A percentile compares a stretch with the other conserved stretches of the same genome.
These are phyloP conservation scores for Crossocerus cetratus DNA, from an alignment of 2,888 invertebrate species.

Conservation along the genomic window DNA sequence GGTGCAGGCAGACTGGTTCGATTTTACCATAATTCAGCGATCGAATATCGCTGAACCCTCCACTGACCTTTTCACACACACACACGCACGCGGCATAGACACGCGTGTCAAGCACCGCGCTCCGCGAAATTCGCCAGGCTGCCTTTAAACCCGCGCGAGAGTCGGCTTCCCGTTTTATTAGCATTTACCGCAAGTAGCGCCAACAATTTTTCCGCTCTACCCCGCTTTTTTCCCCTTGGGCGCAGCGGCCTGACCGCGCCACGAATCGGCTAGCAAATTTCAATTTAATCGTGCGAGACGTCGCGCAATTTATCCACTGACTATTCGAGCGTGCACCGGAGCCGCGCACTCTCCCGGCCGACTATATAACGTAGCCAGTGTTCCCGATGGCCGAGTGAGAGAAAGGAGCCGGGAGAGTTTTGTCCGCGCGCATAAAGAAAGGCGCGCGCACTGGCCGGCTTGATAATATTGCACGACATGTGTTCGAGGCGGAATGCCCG, in stretches of 20 bases:
- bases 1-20: conserved; percentile 43
- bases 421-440: conserved; percentile 32
- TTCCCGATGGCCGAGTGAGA: no score
- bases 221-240: no score
- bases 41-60: conserved; percentile 49
- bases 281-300: not conserved
- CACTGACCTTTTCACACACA: conserved; percentile 43
- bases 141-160: conserved; percentile 28
- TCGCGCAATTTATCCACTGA: no score
- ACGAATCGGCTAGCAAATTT: conserved; percentile 14
- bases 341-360: no score
- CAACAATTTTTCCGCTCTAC: conserved; percentile 3
- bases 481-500: conserved; percentile 46
- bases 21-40: conserved; percentile 55
- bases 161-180: conserved; percentile 22
- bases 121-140: conserved; percentile 35
- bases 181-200: not conserved
- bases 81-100: conserved; percentile 39
- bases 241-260: no score
- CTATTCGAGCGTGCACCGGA: no score
- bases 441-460: conserved; percentile 42
- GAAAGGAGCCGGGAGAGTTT: no score
- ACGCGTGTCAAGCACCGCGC: conserved; percentile 13
- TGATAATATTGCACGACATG: conserved; percentile 53
- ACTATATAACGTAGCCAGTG: no score